Conservation (phyloP, 2,797 vertebrate genomes). For the Knipowitschia caucasica region DNA sequence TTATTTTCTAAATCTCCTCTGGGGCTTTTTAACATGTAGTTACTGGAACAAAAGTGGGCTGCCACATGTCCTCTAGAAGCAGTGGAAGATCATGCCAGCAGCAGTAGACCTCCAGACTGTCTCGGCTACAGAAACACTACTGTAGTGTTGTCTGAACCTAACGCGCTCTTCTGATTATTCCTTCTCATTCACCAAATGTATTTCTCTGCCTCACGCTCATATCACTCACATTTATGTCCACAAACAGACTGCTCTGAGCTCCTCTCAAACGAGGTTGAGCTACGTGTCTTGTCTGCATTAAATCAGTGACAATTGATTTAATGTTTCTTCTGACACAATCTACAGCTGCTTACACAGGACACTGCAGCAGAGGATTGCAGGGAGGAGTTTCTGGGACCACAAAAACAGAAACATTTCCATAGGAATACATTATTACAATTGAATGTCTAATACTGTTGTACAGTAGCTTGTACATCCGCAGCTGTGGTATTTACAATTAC, state of each 20-base stretch:
- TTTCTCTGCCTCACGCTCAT: too few relatives aligned
- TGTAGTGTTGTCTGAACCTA: too few relatives aligned
- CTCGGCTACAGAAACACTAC: too few relatives aligned
- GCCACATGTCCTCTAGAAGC: too few relatives aligned
- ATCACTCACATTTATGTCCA: neutral
- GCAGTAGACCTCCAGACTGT: too few relatives aligned
- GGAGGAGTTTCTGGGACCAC: neutral
- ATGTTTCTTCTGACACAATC: neutral
- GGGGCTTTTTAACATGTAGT: too few relatives aligned
- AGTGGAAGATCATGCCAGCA: too few relatives aligned
- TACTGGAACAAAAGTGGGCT: too few relatives aligned
- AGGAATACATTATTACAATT: conserved; percentile 3
- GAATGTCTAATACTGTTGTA: conserved; percentile 18
- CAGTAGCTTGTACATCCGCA: conserved; percentile 6
- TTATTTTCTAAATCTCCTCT: too few relatives aligned
- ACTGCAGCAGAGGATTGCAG: neutral
- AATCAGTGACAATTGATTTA: neutral
- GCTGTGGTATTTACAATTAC: conserved; percentile 20
- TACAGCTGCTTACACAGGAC: neutral
- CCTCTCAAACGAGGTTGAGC: neutral
- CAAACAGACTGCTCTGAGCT: neutral
- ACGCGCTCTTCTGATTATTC: too few relatives aligned
- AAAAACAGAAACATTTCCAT: neutral
- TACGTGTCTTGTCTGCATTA: neutral
- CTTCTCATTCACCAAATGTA: too few relatives aligned